Percentiles rank a stretch among this genome's conserved stretches.
Evolutionary conservation across 2,888 invertebrate species (phyloP).

Genomic region (Melanostoma mellinum): DNA sequence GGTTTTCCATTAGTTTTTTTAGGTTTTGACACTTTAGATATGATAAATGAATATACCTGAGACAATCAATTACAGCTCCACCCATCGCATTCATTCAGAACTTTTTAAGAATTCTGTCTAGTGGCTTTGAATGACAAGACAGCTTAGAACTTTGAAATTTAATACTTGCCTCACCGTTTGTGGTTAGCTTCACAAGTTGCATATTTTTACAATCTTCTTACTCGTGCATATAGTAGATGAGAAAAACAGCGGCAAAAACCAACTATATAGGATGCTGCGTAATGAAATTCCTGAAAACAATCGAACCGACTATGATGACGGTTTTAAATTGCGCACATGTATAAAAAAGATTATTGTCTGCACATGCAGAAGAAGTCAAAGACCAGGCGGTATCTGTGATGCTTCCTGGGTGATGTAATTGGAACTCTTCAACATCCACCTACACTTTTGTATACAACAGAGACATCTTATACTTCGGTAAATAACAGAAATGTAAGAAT

Average conservation of each 20-base stretch:
- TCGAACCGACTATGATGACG: constrained; percentile 58
- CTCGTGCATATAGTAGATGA: constrained; percentile 19
- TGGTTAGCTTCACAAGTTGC: constrained; percentile 19
- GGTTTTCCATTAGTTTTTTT: too few species aligned
- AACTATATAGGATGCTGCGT: constrained; percentile 37
- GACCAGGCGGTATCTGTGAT: constrained; percentile 2
- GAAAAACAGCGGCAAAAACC: constrained; percentile 16
- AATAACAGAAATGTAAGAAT: constrained; percentile 4
- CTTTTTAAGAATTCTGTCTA: constrained; percentile 3
- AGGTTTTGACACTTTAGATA: background rate
- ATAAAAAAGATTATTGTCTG: constrained; percentile 9
- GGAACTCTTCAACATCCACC: constrained; percentile 29
- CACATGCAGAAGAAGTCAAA: constrained; percentile 34
- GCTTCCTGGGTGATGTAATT: constrained; percentile 46
- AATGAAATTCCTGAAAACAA: constrained; percentile 65
- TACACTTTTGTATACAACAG: constrained; percentile 15
- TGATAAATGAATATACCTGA: background rate
- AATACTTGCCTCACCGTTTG: constrained; percentile 18
- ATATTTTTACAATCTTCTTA: constrained; percentile 12
- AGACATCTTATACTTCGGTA: constrained; percentile 14
- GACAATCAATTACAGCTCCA: background rate
- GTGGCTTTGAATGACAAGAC: constrained; percentile 5
- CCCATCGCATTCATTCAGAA: constrained; percentile 4
- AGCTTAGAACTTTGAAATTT: constrained; percentile 27
- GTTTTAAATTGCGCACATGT: constrained; percentile 51